phyloP scores from a whole-genome alignment of 1,140 invertebrate genomes.

The Tetramorium simillimum region DNA sequence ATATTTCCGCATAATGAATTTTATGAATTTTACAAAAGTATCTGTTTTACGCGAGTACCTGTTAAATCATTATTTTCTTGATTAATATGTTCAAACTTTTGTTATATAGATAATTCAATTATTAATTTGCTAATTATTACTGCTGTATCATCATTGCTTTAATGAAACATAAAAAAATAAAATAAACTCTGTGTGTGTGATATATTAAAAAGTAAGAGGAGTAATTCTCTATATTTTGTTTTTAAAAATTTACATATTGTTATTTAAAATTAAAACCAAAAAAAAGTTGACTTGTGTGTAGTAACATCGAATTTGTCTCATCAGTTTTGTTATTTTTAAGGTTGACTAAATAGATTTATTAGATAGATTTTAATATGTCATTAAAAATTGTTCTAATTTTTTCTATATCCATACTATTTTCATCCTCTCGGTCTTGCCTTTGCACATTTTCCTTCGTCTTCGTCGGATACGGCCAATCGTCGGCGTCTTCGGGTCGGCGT shows the following conservation, averaged over 20 bases:
- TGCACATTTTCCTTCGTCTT: conserved; percentile 12
- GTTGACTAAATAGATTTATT: not conserved
- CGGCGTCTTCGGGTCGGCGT: conserved; percentile 64
- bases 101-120: not conserved
- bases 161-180: not conserved
- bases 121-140: no score
- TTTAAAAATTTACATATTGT: not conserved
- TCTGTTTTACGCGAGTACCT: not conserved
- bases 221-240: not conserved
- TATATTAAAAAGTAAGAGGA: not conserved
- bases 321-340: not conserved
- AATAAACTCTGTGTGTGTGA: not conserved
- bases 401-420: not conserved
- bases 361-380: not conserved
- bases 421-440: not conserved
- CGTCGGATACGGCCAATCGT: conserved; percentile 55
- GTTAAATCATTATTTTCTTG: not conserved
- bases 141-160: not conserved
- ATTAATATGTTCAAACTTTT: not conserved
- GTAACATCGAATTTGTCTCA: not conserved
- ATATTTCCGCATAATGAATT: not conserved
- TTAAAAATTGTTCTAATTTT: not conserved
- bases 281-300: not conserved
- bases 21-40: not conserved
- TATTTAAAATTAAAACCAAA: not conserved